Evolutionary conservation across 35 echinoderm and acorn worm genomes (phyloP).

Genomic region (Heliocidaris erythrogramma): DNA sequence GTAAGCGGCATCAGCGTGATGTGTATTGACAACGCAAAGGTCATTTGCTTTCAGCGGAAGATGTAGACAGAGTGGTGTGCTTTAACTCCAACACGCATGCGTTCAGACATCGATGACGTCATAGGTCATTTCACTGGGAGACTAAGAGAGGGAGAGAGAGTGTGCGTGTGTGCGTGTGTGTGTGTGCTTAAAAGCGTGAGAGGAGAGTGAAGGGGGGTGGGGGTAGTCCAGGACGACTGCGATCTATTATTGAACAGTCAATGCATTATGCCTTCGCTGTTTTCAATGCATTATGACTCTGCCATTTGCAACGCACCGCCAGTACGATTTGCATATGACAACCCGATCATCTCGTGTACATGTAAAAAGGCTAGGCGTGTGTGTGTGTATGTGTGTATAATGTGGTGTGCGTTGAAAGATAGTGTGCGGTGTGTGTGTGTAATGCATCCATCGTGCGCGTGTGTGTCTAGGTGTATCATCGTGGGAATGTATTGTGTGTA

Average conservation of each 20-base stretch:
- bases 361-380: background rate
- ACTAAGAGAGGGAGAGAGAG: background rate
- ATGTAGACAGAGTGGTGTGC: slow-evolving; percentile 13
- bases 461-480: background rate
- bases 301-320: slow-evolving; percentile 41
- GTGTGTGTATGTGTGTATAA: slow-evolving; percentile 11
- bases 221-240: background rate
- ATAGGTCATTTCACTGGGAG: background rate
- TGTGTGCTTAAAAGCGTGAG: background rate
- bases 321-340: slow-evolving; percentile 22
- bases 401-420: background rate
- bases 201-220: background rate
- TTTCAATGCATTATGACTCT: slow-evolving; percentile 46
- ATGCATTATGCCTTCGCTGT: slow-evolving; percentile 45
- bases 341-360: background rate
- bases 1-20: background rate
- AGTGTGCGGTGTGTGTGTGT: slow-evolving; percentile 32
- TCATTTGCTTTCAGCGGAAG: slow-evolving; percentile 34
- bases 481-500: slow-evolving; percentile 1
- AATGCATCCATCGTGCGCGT: background rate
- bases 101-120: background rate
- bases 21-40: slow-evolving; percentile 29
- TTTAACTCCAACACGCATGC: slow-evolving; percentile 12
- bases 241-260: slow-evolving; percentile 44
- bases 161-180: background rate